These are phyloP conservation scores for Crenuchus spilurus DNA, from an alignment of 2,797 vertebrate genomes.

Conservation along the genomic window DNA sequence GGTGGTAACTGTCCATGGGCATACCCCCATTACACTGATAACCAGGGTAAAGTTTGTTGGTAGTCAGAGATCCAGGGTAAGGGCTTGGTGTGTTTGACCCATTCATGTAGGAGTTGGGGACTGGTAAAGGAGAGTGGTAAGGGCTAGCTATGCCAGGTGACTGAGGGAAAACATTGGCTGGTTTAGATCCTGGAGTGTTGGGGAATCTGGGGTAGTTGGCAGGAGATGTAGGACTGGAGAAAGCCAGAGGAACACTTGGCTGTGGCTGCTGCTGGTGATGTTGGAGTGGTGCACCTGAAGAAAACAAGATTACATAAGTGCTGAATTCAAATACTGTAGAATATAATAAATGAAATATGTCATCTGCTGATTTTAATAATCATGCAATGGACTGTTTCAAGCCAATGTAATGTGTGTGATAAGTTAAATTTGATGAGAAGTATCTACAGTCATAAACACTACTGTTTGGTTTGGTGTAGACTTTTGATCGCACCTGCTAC, in stretches of 20 bases:
- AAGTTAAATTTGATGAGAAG: too few species aligned
- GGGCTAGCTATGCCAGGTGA: conserved; percentile 77
- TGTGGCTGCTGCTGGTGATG: conserved; percentile 76
- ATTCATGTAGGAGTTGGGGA: conserved; percentile 85
- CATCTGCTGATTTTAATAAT: not conserved
- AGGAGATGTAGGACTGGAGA: conserved; percentile 78
- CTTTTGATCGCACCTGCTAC: conserved; percentile 67
- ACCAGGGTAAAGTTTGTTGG: conserved; percentile 80
- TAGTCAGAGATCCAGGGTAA: conserved; percentile 77
- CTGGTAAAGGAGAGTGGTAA: conserved; percentile 81
- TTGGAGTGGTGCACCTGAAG: conserved; percentile 59
- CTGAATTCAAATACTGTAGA: not conserved
- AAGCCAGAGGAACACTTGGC: conserved; percentile 73
- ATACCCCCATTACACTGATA: conserved; percentile 90
- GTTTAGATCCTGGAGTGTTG: conserved; percentile 76
- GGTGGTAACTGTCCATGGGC: conserved; percentile 83
- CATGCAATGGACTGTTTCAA: too few species aligned
- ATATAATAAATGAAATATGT: not conserved
- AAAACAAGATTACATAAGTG: conserved; percentile 4
- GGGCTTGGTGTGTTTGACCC: conserved; percentile 81
- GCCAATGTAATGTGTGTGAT: not conserved
- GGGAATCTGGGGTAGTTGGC: conserved; percentile 81
- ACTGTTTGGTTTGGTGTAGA: not conserved
- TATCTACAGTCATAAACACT: too few species aligned
- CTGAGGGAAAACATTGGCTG: conserved; percentile 78